Percentiles rank a stretch among this genome's conserved stretches.
These are phyloP conservation scores for Melopsittacus undulatus DNA, from an alignment of 2,797 vertebrate species.

Conservation along the genomic window DNA sequence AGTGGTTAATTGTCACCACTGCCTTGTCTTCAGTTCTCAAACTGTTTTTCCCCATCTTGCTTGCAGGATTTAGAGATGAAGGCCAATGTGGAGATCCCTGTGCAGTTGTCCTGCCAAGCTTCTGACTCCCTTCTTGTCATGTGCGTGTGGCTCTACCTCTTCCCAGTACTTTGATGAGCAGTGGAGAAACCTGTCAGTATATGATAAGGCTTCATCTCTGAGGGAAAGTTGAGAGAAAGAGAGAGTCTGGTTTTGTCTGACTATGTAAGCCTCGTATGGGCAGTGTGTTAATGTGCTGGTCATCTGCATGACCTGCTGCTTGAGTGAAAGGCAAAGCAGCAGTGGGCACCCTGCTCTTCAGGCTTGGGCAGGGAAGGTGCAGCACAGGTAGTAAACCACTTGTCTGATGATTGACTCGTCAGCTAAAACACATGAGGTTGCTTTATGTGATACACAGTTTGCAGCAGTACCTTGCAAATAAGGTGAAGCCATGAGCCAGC, in stretches of 20 bases:
- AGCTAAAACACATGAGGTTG: neutral
- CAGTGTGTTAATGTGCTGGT: accelerated
- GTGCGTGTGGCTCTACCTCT: accelerated
- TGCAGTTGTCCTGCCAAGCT: neutral
- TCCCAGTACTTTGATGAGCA: neutral
- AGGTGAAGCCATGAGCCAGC: neutral
- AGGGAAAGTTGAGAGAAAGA: neutral
- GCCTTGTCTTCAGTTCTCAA: neutral
- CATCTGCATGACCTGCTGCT: neutral
- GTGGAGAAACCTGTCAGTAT: neutral
- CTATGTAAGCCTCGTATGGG: neutral
- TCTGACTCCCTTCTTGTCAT: neutral
- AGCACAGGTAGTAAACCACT: neutral
- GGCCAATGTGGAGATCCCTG: neutral
- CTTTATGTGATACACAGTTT: neutral
- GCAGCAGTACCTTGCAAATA: neutral
- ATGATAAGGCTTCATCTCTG: neutral
- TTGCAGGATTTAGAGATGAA: neutral
- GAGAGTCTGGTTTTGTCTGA: neutral
- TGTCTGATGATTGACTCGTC: neutral
- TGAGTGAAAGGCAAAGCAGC: neutral
- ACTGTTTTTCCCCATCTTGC: neutral
- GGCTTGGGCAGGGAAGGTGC: neutral
- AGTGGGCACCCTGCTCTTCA: neutral
- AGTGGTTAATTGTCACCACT: neutral